A percentile compares a stretch with the other conserved stretches of the same genome.
phyloP scores from a whole-genome alignment of 2,888 invertebrate genomes.

The Cheilosia soror region DNA sequence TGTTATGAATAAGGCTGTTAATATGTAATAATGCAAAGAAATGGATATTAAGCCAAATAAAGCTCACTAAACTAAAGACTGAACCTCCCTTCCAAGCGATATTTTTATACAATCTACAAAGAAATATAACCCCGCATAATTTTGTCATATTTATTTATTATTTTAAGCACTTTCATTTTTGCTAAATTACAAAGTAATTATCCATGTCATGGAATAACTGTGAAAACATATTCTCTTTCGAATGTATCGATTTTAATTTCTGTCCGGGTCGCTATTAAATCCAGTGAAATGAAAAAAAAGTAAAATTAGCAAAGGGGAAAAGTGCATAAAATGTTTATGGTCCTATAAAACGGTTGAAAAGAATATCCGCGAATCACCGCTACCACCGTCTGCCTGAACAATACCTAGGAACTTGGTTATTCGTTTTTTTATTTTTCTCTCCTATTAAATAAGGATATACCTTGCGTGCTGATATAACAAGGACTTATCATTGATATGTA shows the following conservation, averaged over 20 bases:
- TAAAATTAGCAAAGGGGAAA: constrained; percentile 29
- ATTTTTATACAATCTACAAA: too few relatives aligned
- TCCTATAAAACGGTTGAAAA: constrained; percentile 51
- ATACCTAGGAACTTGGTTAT: constrained; percentile 20
- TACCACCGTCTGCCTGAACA: constrained; percentile 33
- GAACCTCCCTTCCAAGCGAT: too few relatives aligned
- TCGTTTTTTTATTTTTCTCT: constrained; percentile 35
- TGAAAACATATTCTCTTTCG: not conserved
- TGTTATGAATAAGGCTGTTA: too few relatives aligned
- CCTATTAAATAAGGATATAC: constrained; percentile 48
- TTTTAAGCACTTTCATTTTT: not conserved
- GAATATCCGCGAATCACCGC: constrained; percentile 53
- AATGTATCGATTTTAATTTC: constrained; percentile 30
- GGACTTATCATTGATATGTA: not conserved
- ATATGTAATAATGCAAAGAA: not conserved
- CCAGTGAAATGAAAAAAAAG: constrained; percentile 22
- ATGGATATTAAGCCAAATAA: not conserved
- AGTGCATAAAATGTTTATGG: constrained; percentile 38
- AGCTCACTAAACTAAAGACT: too few relatives aligned
- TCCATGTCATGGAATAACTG: not conserved
- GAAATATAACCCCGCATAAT: too few relatives aligned
- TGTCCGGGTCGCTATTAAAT: constrained; percentile 28
- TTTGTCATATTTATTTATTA: too few relatives aligned
- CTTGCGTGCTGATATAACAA: constrained; percentile 35
- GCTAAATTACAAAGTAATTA: constrained; percentile 2